Conservation (phyloP, 1,140 invertebrate species). For the Macrotrachela quadricornifera region DNA sequence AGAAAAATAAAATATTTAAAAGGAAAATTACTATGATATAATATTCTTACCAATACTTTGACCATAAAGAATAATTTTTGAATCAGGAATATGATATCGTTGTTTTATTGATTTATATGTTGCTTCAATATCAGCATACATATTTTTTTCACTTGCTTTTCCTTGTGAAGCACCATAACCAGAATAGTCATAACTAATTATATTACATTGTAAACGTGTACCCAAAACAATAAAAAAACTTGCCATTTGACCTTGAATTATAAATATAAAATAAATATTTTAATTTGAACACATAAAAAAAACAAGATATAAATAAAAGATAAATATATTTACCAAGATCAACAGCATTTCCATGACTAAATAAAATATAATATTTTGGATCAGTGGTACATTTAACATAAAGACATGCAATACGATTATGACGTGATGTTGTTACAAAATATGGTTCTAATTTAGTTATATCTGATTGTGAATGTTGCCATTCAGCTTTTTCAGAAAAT, state of each 20-base stretch:
- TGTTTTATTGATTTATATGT: conserved; percentile 73
- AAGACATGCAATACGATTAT: conserved; percentile 81
- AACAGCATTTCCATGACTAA: background rate
- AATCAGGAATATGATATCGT: conserved; percentile 38
- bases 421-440: conserved; percentile 22
- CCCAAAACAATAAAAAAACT: conserved; percentile 95
- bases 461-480: conserved; percentile 87
- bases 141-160: conserved; percentile 90
- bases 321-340: background rate
- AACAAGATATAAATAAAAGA: background rate
- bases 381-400: conserved; percentile 31
- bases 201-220: conserved; percentile 85
- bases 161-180: conserved; percentile 48
- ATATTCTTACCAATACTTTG: conserved; percentile 39
- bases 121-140: conserved; percentile 94
- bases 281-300: too few relatives aligned
- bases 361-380: background rate
- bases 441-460: conserved; percentile 76
- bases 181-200: conserved; percentile 97
- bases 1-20: too few relatives aligned
- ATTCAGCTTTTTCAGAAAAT: conserved; percentile 77
- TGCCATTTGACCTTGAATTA: conserved; percentile 92
- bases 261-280: too few relatives aligned
- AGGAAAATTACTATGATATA: too few relatives aligned
- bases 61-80: conserved; percentile 50